Conservation (phyloP, 2,888 invertebrate species). For the Nomada ruficornis region DNA sequence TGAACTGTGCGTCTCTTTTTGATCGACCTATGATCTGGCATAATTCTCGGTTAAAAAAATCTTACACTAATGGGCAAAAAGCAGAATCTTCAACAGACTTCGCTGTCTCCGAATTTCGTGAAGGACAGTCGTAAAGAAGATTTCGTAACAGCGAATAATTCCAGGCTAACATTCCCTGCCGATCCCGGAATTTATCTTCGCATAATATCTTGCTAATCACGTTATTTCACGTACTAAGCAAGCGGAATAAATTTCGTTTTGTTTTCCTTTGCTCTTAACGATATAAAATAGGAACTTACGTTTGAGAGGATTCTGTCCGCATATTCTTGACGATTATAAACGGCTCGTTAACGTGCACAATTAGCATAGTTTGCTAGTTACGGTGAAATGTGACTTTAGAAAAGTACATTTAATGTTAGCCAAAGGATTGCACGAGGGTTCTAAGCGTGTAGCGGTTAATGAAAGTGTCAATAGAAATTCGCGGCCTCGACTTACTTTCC, state of each 20-base stretch:
- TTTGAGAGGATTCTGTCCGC: no score
- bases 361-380: background rate
- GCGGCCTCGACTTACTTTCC: conserved; percentile 77
- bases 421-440: conserved; percentile 11
- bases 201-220: background rate
- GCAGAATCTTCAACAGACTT: background rate
- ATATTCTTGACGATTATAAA: background rate
- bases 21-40: background rate
- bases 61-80: background rate
- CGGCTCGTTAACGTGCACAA: background rate
- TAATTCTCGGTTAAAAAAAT: background rate
- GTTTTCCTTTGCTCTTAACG: no score
- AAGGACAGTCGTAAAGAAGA: background rate
- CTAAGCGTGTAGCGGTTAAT: conserved; percentile 52
- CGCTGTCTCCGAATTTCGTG: conserved; percentile 1
- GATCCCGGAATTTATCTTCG: background rate
- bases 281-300: no score
- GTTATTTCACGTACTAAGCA: background rate
- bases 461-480: conserved; percentile 73
- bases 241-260: background rate
- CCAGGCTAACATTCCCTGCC: background rate
- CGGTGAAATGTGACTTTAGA: background rate
- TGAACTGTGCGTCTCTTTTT: background rate
- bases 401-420: background rate
- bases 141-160: conserved; percentile 19